phyloP scores from a whole-genome alignment of 2,888 invertebrate species.

The Cephus runcator region DNA sequence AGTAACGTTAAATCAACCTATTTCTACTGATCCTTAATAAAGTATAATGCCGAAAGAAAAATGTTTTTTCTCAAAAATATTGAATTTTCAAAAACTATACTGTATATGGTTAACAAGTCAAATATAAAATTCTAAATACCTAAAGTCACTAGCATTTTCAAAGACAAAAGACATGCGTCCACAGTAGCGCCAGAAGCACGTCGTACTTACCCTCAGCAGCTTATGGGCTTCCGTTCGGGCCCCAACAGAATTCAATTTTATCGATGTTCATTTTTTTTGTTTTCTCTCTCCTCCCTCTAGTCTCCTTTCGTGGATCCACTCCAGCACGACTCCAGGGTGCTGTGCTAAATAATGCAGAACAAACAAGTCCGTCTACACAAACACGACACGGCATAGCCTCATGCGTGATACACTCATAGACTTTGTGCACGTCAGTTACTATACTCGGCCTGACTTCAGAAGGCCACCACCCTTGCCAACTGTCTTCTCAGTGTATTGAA shows the following conservation, averaged over 20 bases:
- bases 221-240: neutral
- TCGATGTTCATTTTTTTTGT: conserved; percentile 7
- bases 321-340: conserved; percentile 1
- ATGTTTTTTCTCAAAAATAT: neutral
- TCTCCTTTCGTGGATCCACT: neutral
- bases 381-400: neutral
- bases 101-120: neutral
- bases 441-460: conserved; percentile 23
- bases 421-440: neutral
- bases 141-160: neutral
- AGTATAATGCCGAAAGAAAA: neutral
- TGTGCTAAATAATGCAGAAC: conserved; percentile 26
- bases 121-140: neutral
- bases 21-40: neutral
- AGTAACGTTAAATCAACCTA: neutral
- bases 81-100: neutral
- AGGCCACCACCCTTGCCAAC: conserved; percentile 9
- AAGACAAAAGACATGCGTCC: neutral
- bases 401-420: neutral
- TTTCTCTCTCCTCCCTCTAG: neutral
- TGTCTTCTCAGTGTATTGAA: conserved; percentile 49
- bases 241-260: neutral
- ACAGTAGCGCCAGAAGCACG: neutral
- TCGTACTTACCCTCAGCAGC: neutral
- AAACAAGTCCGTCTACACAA: conserved; percentile 16